Percentiles rank a stretch among this genome's conserved stretches.
Evolutionary conservation across 1,140 invertebrate species (phyloP).

Genomic region (Macrotrachela quadricornifera): DNA sequence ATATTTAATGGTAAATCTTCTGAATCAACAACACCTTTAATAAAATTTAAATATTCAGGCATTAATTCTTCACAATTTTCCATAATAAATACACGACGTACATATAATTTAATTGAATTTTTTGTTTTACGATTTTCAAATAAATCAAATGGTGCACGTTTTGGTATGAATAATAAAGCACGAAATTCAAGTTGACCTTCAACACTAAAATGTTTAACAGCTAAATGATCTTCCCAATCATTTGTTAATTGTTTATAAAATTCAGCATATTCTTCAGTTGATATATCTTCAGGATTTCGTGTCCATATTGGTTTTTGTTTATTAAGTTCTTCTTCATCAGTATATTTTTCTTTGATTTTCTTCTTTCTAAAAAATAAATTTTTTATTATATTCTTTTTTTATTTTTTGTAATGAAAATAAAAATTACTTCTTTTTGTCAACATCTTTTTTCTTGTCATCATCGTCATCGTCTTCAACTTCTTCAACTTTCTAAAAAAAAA

Average conservation of each 20-base stretch:
- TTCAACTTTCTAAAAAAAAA: too few relatives aligned
- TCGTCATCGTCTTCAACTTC: conserved; percentile 18
- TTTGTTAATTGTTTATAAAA: conserved; percentile 97
- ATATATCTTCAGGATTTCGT: conserved; percentile 86
- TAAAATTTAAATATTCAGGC: conserved; percentile 88
- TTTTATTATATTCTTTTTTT: too few relatives aligned
- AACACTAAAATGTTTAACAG: conserved; percentile 93
- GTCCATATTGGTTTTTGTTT: conserved; percentile 99
- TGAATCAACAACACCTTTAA: conserved; percentile 87
- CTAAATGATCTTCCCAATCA: conserved; percentile 96
- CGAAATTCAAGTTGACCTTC: conserved; percentile 94
- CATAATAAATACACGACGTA: conserved; percentile 92
- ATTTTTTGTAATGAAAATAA: too few relatives aligned
- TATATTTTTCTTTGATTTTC: conserved; percentile 90
- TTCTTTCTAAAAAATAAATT: too few relatives aligned
- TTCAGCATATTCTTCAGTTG: conserved; percentile 89
- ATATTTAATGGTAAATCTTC: conserved; percentile 94
- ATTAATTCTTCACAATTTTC: conserved; percentile 96
- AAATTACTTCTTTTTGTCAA: conserved; percentile 32
- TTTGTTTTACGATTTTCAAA: conserved; percentile 95
- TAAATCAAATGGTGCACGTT: conserved; percentile 82
- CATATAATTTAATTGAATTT: conserved; percentile 95
- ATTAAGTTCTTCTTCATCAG: conserved; percentile 92
- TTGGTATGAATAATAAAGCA: conserved; percentile 76
- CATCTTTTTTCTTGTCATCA: conserved; percentile 6